A percentile compares a stretch with the other conserved stretches of the same genome.
Conservation (phyloP, 2,113 vertebrate species). For the Orthonyx spaldingii region DNA sequence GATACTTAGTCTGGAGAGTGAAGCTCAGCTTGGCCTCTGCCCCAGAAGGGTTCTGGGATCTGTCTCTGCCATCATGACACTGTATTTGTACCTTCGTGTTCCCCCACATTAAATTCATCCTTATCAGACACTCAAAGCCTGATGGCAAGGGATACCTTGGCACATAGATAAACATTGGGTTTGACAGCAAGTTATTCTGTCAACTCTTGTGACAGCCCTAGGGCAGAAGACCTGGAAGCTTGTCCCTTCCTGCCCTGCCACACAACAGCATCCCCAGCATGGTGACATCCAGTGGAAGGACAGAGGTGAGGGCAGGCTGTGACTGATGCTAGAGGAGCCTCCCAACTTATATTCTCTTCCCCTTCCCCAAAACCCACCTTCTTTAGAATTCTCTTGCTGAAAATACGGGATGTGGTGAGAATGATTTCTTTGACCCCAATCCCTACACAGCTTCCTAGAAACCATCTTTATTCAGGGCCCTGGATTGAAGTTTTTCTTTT, state of each 20-base stretch:
- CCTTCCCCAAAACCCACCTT: neutral
- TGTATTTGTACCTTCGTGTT: neutral
- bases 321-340: neutral
- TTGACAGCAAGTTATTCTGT: neutral
- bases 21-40: neutral
- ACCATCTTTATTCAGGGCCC: neutral
- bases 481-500: neutral
- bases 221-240: neutral
- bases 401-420: neutral
- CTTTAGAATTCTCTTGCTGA: neutral
- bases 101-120: accelerated
- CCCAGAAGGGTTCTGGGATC: neutral
- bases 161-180: neutral
- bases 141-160: neutral
- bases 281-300: neutral
- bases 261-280: accelerated
- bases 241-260: neutral
- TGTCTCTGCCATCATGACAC: neutral
- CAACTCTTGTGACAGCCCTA: neutral
- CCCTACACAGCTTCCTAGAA: neutral
- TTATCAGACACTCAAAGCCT: neutral
- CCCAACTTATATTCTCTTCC: neutral
- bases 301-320: neutral
- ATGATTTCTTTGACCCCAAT: neutral
- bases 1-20: neutral